A percentile compares a stretch with the other conserved stretches of the same genome.
phyloP scores from a whole-genome alignment of 2,888 invertebrate species.

The Leptinotarsa rubiginosa region DNA sequence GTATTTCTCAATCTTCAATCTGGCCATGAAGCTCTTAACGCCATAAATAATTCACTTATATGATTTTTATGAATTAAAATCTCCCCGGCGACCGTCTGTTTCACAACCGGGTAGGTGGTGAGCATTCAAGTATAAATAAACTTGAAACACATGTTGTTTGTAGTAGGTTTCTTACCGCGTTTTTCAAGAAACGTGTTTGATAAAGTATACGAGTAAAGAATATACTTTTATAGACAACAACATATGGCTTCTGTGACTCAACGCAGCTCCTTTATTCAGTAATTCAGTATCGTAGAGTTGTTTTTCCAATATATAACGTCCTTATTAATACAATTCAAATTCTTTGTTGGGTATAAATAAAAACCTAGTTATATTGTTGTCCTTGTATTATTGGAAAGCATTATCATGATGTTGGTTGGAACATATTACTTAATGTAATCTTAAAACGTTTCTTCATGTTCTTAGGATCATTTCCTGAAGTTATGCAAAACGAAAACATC shows the following conservation, averaged over 20 bases:
- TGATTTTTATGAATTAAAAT: conserved; percentile 35
- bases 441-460: too few species aligned
- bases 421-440: too few species aligned
- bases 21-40: conserved; percentile 2
- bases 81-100: conserved; percentile 43
- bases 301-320: not conserved
- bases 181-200: conserved; percentile 40
- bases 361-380: too few species aligned
- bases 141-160: conserved; percentile 48
- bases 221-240: conserved; percentile 23
- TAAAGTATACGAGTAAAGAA: conserved; percentile 26
- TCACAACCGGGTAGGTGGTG: conserved; percentile 29
- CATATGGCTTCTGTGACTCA: conserved; percentile 35
- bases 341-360: too few species aligned
- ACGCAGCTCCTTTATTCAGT: not conserved
- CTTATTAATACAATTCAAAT: too few species aligned
- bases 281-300: not conserved
- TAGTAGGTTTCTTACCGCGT: conserved; percentile 40
- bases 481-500: not conserved
- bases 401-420: too few species aligned
- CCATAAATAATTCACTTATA: conserved; percentile 16
- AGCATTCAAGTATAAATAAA: conserved; percentile 48
- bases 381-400: too few species aligned
- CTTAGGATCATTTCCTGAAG: too few species aligned
- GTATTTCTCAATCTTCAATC: not conserved